A percentile compares a stretch with the other conserved stretches of the same genome.
phyloP scores from a whole-genome alignment of 2,113 vertebrate genomes.

The Corythornis cristatus region DNA sequence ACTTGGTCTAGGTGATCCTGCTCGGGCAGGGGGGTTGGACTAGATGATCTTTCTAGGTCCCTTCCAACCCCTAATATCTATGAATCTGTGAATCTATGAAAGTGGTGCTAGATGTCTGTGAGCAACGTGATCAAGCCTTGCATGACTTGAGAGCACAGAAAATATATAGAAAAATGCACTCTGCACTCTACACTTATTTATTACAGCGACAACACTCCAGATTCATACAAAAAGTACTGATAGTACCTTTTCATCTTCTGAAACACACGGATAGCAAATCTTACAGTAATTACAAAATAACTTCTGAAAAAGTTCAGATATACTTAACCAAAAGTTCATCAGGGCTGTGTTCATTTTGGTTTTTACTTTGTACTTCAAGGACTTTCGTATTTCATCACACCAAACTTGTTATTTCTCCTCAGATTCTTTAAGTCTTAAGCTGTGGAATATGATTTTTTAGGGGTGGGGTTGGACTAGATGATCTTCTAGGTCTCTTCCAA shows the following conservation, averaged over 20 bases:
- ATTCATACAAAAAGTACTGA: neutral
- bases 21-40: too few species aligned
- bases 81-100: too few species aligned
- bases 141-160: neutral
- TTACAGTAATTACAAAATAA: neutral
- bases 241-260: neutral
- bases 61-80: too few species aligned
- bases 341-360: neutral
- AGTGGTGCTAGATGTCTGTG: neutral
- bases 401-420: neutral
- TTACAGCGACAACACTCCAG: neutral
- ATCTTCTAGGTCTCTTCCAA: too few species aligned
- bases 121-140: neutral
- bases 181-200: neutral
- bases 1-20: too few species aligned
- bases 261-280: neutral
- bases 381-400: neutral
- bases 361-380: neutral
- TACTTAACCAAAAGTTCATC: neutral
- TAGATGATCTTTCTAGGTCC: too few species aligned
- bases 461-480: neutral
- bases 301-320: neutral
- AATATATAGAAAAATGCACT: neutral
- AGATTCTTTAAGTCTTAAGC: neutral
- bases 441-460: neutral